Conservation (phyloP, 2,888 invertebrate genomes). For the Phorcus lineatus region DNA sequence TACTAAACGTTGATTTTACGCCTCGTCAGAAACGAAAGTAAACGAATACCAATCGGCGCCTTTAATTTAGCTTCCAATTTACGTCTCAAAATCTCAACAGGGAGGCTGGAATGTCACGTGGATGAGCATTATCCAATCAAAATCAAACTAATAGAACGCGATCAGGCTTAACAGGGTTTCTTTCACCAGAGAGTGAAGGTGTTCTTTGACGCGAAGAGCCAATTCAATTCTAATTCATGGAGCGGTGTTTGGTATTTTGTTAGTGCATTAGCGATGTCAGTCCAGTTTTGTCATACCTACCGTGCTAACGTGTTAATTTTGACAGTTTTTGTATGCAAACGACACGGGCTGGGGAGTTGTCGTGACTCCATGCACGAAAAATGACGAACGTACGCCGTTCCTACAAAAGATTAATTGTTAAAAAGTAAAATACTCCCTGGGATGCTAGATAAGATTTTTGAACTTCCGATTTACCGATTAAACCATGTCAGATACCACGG, state of each 20-base stretch:
- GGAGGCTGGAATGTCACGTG: background rate
- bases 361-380: background rate
- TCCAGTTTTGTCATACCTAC: background rate
- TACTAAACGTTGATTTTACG: background rate
- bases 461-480: conserved; percentile 1
- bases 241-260: conserved; percentile 23
- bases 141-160: conserved; percentile 5
- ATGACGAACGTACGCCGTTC: background rate
- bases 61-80: background rate
- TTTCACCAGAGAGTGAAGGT: background rate
- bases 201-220: background rate
- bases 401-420: background rate
- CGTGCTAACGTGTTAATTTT: conserved; percentile 12
- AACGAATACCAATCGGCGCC: background rate
- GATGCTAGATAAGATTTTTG: conserved; percentile 13
- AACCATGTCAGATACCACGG: conserved; percentile 1
- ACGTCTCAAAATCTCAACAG: background rate
- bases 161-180: background rate
- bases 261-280: background rate
- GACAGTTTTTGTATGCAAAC: conserved; percentile 6
- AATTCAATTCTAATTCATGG: conserved; percentile 10
- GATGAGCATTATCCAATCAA: conserved; percentile 19
- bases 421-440: background rate
- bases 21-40: background rate
- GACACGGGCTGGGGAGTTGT: background rate